Base-by-base conservation (phyloP, 2,797 vertebrate genomes). In the Crenuchus spilurus region DNA sequence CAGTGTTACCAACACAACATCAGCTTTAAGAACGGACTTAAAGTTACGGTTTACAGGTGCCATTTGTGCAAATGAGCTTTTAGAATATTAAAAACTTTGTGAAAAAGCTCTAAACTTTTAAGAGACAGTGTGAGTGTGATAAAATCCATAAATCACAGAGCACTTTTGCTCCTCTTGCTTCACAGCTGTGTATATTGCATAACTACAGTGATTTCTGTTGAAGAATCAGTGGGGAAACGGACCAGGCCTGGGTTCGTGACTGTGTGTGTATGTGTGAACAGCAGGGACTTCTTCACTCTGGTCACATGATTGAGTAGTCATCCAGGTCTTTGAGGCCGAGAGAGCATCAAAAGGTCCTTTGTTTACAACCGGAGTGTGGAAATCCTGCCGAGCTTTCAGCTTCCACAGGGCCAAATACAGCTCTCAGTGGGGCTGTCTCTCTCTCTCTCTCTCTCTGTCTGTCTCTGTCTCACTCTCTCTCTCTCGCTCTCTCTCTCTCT, bases 311-410 rank as follows among this genome's bases (percentile, higher is more conserved):
- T 73, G 65, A 87, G 72, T 78, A 74, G 83, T 61, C 28, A 37
- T 57, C 70, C 28, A 68, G 66, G 72, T 84, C 61, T 82, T 74
- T 83, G 51, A 88, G 80, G 69, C 65, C 55, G 62, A 76, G 44
- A 1, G 6, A 77, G 83, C 76, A 87, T 92, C 85, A 88, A 87
- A 89, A 82, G 85, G 78, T 69, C 46, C 80, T 90, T 91, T 89
- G 89, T 90, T 90, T 86, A 76, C 37, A 6, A 51, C 55, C 80
- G 77, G 55, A 16, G 49, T 82, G 77, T 46, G 81, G 82, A 88
- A 87, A 82, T 10, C 6, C 80, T 7, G 20, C 73, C 64, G 64
- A 8, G 0, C 66, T 73, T 73, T 82, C 75, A 75, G 77, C 70
- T 79, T 64, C 76, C 39, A 65, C 69, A 73, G 70, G 67, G 48